These are phyloP conservation scores for Lagorchestes hirsutus DNA, from an alignment of 2,797 vertebrate species.

Conservation along the genomic window DNA sequence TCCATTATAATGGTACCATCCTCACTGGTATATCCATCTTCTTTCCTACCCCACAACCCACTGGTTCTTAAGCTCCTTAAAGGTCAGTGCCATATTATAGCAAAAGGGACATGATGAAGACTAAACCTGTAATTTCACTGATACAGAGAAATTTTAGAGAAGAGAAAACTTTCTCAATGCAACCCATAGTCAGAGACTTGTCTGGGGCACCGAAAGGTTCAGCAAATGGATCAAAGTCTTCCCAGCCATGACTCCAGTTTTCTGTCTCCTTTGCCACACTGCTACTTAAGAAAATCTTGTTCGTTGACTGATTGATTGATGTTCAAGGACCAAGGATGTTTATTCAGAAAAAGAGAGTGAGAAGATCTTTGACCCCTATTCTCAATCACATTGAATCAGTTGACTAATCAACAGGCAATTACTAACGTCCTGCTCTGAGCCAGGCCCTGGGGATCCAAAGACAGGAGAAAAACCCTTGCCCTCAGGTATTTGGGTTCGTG, in stretches of 20 bases:
- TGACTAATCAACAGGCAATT: background rate
- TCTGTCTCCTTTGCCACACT: background rate
- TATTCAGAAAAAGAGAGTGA: background rate
- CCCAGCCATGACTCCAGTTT: background rate
- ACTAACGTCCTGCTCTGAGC: too few species aligned
- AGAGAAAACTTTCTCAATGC: background rate
- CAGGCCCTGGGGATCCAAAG: background rate
- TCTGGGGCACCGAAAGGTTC: background rate
- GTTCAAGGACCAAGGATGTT: background rate
- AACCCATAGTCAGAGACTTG: background rate
- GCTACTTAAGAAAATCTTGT: background rate
- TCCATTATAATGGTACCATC: background rate
- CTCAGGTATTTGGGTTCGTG: background rate
- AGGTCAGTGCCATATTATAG: background rate
- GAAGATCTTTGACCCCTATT: background rate
- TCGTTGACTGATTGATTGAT: background rate
- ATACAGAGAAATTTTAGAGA: background rate
- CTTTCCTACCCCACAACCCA: background rate
- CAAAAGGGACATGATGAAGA: background rate
- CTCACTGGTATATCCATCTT: background rate
- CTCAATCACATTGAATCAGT: background rate
- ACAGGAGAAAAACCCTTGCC: background rate
- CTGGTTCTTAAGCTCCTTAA: background rate
- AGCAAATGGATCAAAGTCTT: background rate
- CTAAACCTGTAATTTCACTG: background rate